Evolutionary conservation across 2,888 invertebrate species (phyloP), one percentile per base, ranked within the genome.

Genomic region (Fragum fragum): DNA sequence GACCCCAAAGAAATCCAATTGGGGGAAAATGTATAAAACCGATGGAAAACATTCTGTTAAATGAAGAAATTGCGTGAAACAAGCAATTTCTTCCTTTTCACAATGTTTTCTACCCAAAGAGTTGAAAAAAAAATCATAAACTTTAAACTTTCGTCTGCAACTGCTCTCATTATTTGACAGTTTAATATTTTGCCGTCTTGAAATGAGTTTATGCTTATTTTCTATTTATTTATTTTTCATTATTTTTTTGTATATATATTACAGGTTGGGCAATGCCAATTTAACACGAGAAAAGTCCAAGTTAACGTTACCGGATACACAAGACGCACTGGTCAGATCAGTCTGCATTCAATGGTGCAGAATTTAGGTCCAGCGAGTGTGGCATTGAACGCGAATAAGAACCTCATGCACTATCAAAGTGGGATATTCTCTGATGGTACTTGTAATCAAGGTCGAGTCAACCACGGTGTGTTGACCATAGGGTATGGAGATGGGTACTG

Each of bases 401-500:
- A 76, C 3, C 32, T 76, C 1, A 21, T 53, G 29, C 28, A 70
- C 21, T 76, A 76, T 29, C 14, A 23, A 18, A 16, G 26, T 11
- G 76, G 76, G 2, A 21, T 76, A 6, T 76, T 76, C 26, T 26
- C 52, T 1, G 76, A 76, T 28, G 6, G 16, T n/a, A 29, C 5
- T 1, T 76, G 76, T 21, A 53, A 52, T 6, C 7, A 55, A 1
- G 32, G 28, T 32, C 21, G 23, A 7, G n/a, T 59, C 21, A 71
- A 76, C 47, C 76, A 76, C 36, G 76, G 28, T 36, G 59, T 70
- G 21, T 52, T 76, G 1, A 70, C 39, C 9, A 61, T 76, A 9
- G 76, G 76, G 23, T 76, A 76, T 29, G 69, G 29, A 3, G n/a
- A 32, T 29, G 70, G 36, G 11, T 70, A 70, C 32, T 76, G 76